Evolutionary conservation across 92 coral and sea anemone genomes (phyloP).

Genomic region (Umimayanthus chanpuru): DNA sequence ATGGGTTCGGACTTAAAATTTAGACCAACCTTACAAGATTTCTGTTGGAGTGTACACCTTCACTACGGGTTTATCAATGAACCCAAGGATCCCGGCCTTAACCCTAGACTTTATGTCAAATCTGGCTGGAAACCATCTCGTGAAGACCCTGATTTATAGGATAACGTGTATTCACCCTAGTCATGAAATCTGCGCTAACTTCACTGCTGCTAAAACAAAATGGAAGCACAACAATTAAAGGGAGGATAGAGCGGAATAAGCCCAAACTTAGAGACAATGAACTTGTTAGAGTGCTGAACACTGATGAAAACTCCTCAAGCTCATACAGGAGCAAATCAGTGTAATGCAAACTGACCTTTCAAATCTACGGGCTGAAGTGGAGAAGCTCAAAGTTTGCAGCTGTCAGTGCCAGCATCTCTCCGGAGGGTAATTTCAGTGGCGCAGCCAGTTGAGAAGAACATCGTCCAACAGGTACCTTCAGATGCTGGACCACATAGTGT

Average conservation of each 20-base stretch:
- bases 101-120: constrained; percentile 21
- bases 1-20: constrained; percentile 9
- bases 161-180: constrained; percentile 2
- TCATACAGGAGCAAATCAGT: no score
- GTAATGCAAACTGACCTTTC: no score
- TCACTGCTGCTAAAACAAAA: background rate
- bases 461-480: no score
- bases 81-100: no score
- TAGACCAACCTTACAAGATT: constrained; percentile 1
- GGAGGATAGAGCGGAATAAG: constrained; percentile 10
- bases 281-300: constrained; percentile 11
- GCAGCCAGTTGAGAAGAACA: no score
- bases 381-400: no score
- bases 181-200: background rate
- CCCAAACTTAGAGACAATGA: constrained; percentile 1
- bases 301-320: constrained; percentile 17
- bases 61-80: background rate
- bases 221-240: constrained; percentile 1
- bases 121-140: constrained; percentile 31
- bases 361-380: no score
- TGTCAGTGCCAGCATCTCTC: no score
- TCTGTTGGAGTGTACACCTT: constrained; percentile 16
- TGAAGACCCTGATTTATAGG: background rate
- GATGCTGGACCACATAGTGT: no score
- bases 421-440: no score